Percentiles rank a stretch among this genome's conserved stretches.
Evolutionary conservation across 2,888 invertebrate genomes (phyloP).

Genomic region (Drosophila multiciliata): DNA sequence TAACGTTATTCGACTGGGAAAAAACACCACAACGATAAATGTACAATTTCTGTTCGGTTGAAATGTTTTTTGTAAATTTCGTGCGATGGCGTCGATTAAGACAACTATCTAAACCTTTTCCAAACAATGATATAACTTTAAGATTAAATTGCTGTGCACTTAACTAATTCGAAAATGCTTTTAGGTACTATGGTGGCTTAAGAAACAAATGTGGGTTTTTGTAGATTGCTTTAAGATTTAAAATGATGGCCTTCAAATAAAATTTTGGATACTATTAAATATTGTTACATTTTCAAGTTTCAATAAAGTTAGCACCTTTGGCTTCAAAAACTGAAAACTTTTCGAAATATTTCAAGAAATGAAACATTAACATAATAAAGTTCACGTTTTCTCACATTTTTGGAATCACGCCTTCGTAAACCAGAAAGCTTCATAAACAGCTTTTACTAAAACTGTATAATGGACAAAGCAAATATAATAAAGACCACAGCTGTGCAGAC

Average conservation of each 20-base stretch:
- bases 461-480: conserved; percentile 40
- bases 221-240: neutral
- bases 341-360: conserved; percentile 29
- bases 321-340: conserved; percentile 12
- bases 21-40: neutral
- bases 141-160: neutral
- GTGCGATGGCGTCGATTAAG: neutral
- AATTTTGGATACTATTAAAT: neutral
- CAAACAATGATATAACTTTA: neutral
- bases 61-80: neutral
- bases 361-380: conserved; percentile 20
- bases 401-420: conserved; percentile 3
- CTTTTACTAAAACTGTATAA: conserved; percentile 54
- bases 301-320: conserved; percentile 13
- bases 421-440: conserved; percentile 47
- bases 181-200: conserved; percentile 9
- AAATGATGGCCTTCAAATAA: neutral
- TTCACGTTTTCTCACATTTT: conserved; percentile 8
- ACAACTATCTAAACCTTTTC: neutral
- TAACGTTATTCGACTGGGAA: neutral
- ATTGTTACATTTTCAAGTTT: conserved; percentile 1
- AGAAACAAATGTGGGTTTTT: neutral
- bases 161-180: conserved; percentile 40
- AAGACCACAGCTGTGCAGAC: conserved; percentile 28
- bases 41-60: neutral